Evolutionary conservation across 37 sponge, comb jelly and placozoan species (phyloP).

Genomic region (Beroe forskalii): DNA sequence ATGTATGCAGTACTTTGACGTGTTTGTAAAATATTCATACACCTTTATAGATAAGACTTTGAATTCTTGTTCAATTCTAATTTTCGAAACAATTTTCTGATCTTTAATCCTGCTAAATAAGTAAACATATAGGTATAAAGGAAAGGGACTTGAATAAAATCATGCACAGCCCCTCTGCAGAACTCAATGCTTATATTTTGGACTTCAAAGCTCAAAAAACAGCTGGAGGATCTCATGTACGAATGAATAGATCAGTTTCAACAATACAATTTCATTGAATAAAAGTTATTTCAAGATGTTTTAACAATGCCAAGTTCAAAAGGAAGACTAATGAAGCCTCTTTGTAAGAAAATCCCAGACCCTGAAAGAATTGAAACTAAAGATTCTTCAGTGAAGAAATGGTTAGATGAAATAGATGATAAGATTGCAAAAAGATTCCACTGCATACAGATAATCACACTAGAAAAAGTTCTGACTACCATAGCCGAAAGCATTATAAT

Average conservation of each 20-base stretch:
- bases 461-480: background rate
- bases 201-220: background rate
- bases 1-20: too few relatives aligned
- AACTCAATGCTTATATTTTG: conserved; percentile 52
- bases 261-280: too few relatives aligned
- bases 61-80: too few relatives aligned
- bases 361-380: background rate
- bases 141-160: too few relatives aligned
- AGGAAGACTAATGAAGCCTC: too few relatives aligned
- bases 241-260: background rate
- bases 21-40: too few relatives aligned
- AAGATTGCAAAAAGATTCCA: conserved; percentile 18
- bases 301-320: conserved; percentile 48
- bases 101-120: too few relatives aligned
- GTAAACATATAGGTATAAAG: too few relatives aligned
- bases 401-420: conserved; percentile 53
- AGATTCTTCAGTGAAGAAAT: background rate
- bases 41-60: too few relatives aligned
- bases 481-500: too few relatives aligned
- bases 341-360: background rate
- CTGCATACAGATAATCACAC: background rate
- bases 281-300: conserved; percentile 27
- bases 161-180: conserved; percentile 53
- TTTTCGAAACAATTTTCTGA: too few relatives aligned
- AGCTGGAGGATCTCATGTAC: background rate